Evolutionary conservation across 2,797 vertebrate genomes (phyloP).

Genomic region (Sphaeramia orbicularis): DNA sequence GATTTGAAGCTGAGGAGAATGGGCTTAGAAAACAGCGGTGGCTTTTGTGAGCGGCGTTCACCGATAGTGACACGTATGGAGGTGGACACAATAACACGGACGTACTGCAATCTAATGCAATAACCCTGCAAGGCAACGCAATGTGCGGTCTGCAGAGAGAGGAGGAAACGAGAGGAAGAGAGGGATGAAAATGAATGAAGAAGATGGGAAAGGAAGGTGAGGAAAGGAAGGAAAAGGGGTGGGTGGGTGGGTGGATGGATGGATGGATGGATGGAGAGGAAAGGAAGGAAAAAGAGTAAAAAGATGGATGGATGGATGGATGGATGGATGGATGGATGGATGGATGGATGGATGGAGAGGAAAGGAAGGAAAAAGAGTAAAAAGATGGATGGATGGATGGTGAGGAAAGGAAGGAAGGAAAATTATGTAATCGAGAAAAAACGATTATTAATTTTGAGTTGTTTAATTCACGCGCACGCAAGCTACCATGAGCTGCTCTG

Average conservation of each 20-base stretch:
- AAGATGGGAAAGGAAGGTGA: constrained; percentile 11
- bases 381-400: no score
- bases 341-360: not conserved
- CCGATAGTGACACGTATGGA: constrained; percentile 6
- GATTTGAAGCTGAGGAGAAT: constrained; percentile 14
- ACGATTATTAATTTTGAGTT: no score
- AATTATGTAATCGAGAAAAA: no score
- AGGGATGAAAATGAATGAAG: constrained; percentile 12
- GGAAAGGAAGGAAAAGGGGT: not conserved
- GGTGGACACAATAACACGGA: constrained; percentile 27
- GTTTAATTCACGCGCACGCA: no score
- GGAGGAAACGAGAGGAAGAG: not conserved
- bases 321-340: not conserved
- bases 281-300: not conserved
- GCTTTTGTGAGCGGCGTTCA: not conserved
- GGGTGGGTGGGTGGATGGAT: no score
- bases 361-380: no score
- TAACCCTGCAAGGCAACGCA: not conserved
- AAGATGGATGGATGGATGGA: not conserved
- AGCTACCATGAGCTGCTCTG: no score
- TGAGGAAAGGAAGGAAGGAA: no score
- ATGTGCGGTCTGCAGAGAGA: not conserved
- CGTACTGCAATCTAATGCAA: constrained; percentile 18
- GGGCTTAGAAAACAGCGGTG: not conserved
- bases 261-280: no score